Evolutionary conservation across 2,888 invertebrate species (phyloP).

Genomic region (Clitarchus hookeri): DNA sequence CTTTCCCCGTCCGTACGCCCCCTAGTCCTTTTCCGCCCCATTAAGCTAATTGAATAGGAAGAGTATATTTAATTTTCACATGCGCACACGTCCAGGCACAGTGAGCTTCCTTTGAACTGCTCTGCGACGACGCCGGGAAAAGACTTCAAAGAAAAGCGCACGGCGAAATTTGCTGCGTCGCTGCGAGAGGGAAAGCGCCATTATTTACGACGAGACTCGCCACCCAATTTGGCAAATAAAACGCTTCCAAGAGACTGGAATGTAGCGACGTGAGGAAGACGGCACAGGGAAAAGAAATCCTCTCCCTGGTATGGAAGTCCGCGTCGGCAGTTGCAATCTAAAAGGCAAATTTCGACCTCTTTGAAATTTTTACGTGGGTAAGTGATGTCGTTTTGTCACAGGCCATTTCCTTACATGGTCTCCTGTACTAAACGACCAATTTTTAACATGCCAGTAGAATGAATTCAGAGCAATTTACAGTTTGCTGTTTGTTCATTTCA

Average conservation of each 20-base stretch:
- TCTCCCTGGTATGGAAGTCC: background rate
- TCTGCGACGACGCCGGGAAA: background rate
- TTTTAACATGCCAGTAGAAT: too few relatives aligned
- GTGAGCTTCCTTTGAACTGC: background rate
- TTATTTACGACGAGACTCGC: background rate
- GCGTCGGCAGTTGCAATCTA: background rate
- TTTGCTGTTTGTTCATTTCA: too few relatives aligned
- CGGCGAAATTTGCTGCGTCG: slow-evolving; percentile 7
- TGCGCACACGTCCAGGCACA: background rate
- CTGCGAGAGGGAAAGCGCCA: background rate
- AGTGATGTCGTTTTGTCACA: background rate
- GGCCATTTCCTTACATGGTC: background rate
- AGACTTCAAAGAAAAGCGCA: slow-evolving; percentile 2
- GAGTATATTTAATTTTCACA: slow-evolving; percentile 14
- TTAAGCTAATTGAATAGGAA: slow-evolving; percentile 14
- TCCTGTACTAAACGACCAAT: background rate
- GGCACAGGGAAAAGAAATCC: background rate
- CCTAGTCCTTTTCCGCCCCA: background rate
- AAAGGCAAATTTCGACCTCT: background rate
- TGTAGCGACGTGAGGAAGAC: background rate
- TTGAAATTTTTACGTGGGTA: background rate
- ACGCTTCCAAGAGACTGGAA: background rate
- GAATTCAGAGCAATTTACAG: too few relatives aligned
- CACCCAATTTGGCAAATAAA: slow-evolving; percentile 1
- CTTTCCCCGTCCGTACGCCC: background rate